phyloP scores from a whole-genome alignment of 2,797 vertebrate genomes.

The Periophthalmus magnuspinnatus region DNA sequence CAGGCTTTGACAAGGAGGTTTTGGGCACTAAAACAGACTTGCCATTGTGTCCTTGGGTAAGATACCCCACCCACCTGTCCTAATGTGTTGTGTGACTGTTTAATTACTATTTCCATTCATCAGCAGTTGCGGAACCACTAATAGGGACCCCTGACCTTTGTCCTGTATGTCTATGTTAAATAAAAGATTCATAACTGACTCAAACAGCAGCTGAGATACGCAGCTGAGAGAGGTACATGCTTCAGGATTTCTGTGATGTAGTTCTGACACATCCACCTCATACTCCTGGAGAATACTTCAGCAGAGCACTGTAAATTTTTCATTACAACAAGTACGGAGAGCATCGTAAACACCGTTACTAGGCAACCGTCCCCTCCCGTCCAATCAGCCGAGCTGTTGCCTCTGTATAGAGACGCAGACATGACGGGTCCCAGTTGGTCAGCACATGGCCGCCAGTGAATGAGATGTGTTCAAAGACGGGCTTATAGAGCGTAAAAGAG shows the following conservation, averaged over 20 bases:
- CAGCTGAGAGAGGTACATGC: background rate
- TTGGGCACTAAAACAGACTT: too few species aligned
- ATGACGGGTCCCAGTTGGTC: constrained; percentile 41
- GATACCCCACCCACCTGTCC: too few species aligned
- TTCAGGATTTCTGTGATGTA: constrained; percentile 5
- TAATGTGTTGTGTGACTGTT: too few species aligned
- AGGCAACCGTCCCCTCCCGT: constrained; percentile 77
- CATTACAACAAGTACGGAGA: constrained; percentile 74
- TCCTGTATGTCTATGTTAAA: background rate
- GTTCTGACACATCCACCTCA: constrained; percentile 52
- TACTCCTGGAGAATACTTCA: constrained; percentile 64
- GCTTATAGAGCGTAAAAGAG: constrained; percentile 18
- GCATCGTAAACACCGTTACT: constrained; percentile 75
- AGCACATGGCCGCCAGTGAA: background rate
- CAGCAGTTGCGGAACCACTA: too few species aligned
- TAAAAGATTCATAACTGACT: background rate
- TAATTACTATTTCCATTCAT: too few species aligned
- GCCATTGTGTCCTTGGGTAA: too few species aligned
- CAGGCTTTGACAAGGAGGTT: too few species aligned
- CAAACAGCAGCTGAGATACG: background rate
- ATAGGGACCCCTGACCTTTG: background rate
- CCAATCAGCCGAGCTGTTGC: constrained; percentile 62
- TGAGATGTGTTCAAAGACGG: constrained; percentile 23
- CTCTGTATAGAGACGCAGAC: constrained; percentile 55
- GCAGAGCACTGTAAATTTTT: constrained; percentile 72